Evolutionary conservation across 2,888 invertebrate species (phyloP).

Genomic region (Plagodis dolabraria): DNA sequence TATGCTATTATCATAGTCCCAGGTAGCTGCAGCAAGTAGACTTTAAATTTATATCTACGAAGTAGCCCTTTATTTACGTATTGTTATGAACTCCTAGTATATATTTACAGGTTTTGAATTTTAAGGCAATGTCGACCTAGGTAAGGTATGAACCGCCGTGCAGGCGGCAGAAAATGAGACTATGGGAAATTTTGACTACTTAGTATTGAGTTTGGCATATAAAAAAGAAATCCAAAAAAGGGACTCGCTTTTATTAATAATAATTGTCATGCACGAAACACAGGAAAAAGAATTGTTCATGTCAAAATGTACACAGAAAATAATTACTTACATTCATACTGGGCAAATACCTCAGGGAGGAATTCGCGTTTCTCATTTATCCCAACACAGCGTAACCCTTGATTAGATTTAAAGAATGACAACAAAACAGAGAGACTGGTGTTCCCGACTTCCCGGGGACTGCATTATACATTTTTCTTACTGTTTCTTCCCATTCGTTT

Average conservation of each 20-base stretch:
- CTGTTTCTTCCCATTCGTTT: slow-evolving; percentile 50
- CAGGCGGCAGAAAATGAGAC: too few relatives aligned
- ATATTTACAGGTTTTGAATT: too few relatives aligned
- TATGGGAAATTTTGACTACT: too few relatives aligned
- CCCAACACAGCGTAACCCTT: slow-evolving; percentile 43
- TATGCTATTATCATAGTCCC: background rate
- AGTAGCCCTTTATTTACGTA: too few relatives aligned
- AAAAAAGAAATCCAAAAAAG: background rate
- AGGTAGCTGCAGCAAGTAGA: too few relatives aligned
- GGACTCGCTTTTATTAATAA: background rate
- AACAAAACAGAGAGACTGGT: slow-evolving; percentile 57
- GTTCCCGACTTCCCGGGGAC: slow-evolving; percentile 45
- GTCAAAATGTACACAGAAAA: slow-evolving; percentile 22
- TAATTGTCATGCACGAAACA: background rate
- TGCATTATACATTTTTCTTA: slow-evolving; percentile 70
- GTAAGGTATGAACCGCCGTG: too few relatives aligned
- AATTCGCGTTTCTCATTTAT: slow-evolving; percentile 43
- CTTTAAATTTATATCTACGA: too few relatives aligned
- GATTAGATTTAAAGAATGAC: slow-evolving; percentile 67
- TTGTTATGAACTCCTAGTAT: too few relatives aligned
- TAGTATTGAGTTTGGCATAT: background rate
- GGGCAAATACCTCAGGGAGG: slow-evolving; percentile 35
- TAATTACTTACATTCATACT: slow-evolving; percentile 38
- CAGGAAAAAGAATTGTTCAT: slow-evolving; percentile 9
- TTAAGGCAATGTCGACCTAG: too few relatives aligned